Conservation (phyloP, 2,797 vertebrate genomes). For the Lycodopsis pacificus region DNA sequence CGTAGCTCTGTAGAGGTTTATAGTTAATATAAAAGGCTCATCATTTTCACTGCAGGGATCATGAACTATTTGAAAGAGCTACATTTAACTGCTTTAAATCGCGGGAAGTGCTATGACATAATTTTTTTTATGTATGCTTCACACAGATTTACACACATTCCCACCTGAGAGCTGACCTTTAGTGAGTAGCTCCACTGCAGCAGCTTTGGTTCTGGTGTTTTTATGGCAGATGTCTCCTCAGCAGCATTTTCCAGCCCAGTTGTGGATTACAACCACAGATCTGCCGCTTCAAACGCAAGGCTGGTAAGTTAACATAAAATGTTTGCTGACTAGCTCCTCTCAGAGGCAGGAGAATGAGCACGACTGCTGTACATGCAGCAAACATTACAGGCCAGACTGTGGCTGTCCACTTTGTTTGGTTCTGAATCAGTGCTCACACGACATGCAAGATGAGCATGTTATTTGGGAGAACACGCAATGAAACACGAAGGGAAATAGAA, state of each 20-base stretch:
- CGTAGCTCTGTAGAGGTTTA: conserved; percentile 19
- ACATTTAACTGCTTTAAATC: conserved; percentile 29
- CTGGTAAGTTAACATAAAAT: conserved; percentile 49
- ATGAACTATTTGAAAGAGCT: background rate
- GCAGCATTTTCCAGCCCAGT: conserved; percentile 32
- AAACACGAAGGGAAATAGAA: conserved; percentile 54
- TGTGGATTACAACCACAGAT: conserved; percentile 48
- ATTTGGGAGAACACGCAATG: conserved; percentile 35
- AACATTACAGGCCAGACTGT: conserved; percentile 59
- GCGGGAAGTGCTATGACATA: background rate
- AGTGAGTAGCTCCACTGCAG: conserved; percentile 15
- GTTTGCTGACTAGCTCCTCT: conserved; percentile 41
- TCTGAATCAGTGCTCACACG: conserved; percentile 66
- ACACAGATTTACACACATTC: conserved; percentile 15
- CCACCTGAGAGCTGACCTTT: conserved; percentile 29
- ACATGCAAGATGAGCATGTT: conserved; percentile 49
- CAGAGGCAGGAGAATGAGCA: conserved; percentile 41
- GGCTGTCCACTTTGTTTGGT: conserved; percentile 66
- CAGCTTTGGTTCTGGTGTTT: conserved; percentile 22
- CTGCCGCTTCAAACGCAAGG: conserved; percentile 23
- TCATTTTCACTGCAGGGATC: conserved; percentile 28
- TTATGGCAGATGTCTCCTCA: conserved; percentile 41
- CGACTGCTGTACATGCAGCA: conserved; percentile 26
- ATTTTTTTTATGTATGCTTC: background rate
- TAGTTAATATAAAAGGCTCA: conserved; percentile 22